Evolutionary conservation across 2,113 vertebrate species (phyloP), one percentile per base, ranked within the genome.

Genomic region (Nestor notabilis): DNA sequence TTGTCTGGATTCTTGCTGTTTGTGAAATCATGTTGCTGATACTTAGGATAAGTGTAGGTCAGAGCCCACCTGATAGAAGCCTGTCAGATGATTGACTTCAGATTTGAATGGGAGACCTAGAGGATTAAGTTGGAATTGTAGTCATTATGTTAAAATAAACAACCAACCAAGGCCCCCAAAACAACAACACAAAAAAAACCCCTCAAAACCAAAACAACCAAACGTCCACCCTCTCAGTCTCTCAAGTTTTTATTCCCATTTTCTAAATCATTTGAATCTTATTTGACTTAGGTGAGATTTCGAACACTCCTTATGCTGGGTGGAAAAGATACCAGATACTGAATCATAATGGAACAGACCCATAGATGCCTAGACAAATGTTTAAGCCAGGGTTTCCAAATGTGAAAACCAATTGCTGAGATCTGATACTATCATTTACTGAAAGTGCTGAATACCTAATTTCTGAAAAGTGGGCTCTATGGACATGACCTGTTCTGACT

Each of bases 1-100:
- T 75, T 88, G 90, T 91, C 75, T 87, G 72, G 83, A 60, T 89
- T 68, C 92, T 93, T 70, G 82, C 79, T 93, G 68, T 56, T 95
- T 5, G 9, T 71, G 76, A 84, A 93, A 90, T 71, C 5, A 0
- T 43, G 25, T 61, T 64, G 70, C 58, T 87, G 72, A 12, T 39
- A 10, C 46, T 69, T 63, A 74, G 87, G 80, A 47, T 71, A 37
- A 3, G n/a, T 46, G 43, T 46, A 87, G 76, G 47, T 68, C 4
- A 3, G 33, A 91, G 29, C 46, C 23, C 13, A 68, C 37, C 23
- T 3, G 4, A 60, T 0, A 68, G 29, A 65, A 66, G 15, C 27
- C 23, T 1, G 0, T 24, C 2, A 0, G 43, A 19, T 23, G 65
- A n/a, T 11, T 81, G 43, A 16, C 17, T 70, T 74, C 35, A 20